Evolutionary conservation across 2,888 invertebrate species (phyloP).

Genomic region (Aspidiotus destructor): DNA sequence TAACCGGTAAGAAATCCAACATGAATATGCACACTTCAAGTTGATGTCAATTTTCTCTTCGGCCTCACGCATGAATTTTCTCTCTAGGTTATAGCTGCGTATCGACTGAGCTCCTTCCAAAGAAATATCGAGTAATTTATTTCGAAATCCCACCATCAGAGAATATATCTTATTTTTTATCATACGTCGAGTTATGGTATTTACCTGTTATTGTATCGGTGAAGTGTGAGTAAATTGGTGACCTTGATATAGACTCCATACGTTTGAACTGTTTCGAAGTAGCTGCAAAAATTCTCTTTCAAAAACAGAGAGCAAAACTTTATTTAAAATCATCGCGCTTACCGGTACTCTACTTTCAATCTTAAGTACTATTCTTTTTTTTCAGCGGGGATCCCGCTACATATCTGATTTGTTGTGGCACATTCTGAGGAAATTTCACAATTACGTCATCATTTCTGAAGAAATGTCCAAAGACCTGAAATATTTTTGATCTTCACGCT

Average conservation of each 20-base stretch:
- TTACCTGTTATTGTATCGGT: conserved; percentile 74
- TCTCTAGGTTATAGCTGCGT: conserved; percentile 69
- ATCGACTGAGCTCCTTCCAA: conserved; percentile 59
- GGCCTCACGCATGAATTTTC: conserved; percentile 78
- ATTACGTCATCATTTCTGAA: too few relatives aligned
- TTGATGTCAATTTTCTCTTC: conserved; percentile 84
- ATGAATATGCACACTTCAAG: conserved; percentile 85
- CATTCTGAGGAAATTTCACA: too few relatives aligned
- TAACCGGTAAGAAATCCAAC: conserved; percentile 74
- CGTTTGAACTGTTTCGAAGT: conserved; percentile 89
- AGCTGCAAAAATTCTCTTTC: conserved; percentile 81
- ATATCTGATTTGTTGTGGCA: too few relatives aligned
- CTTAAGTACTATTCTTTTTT: too few relatives aligned
- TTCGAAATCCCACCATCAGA: neutral
- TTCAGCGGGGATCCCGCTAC: too few relatives aligned
- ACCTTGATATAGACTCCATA: conserved; percentile 83
- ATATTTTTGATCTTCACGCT: too few relatives aligned
- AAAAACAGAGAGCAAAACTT: too few relatives aligned
- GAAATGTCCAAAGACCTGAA: too few relatives aligned
- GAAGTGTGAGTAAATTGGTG: conserved; percentile 95
- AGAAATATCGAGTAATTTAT: neutral
- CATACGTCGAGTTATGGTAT: neutral
- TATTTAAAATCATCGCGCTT: too few relatives aligned
- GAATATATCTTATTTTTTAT: too few relatives aligned
- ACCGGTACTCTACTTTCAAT: too few relatives aligned